phyloP scores from a whole-genome alignment of 1,140 invertebrate species.

The honey bee (Apis mellifera) region Amel_HAv3.1 CM009931.2:11004001-11004500 shows the following conservation, averaged over 20 bases:
- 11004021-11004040: no score
- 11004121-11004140: slow-evolving; percentile 92
- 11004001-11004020: no score
- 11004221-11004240: slow-evolving; percentile 86
- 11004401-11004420: no score
- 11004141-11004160: slow-evolving; percentile 86
- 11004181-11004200: slow-evolving; percentile 88
- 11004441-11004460: no score
- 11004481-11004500: no score
- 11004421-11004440: no score
- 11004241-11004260: slow-evolving; percentile 91
- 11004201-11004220: slow-evolving; percentile 83
- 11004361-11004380: no score
- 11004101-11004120: slow-evolving; percentile 84
- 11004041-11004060: no score
- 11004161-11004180: slow-evolving; percentile 79
- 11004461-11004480: no score
- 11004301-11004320: background rate
- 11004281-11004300: slow-evolving; percentile 75
- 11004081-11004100: no score
- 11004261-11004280: slow-evolving; percentile 91
- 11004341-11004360: background rate
- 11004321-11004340: background rate
- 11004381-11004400: no score
- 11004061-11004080: no score